Base-by-base conservation (phyloP, 2,797 vertebrate species). In the Novumbra hubbsi region DNA sequence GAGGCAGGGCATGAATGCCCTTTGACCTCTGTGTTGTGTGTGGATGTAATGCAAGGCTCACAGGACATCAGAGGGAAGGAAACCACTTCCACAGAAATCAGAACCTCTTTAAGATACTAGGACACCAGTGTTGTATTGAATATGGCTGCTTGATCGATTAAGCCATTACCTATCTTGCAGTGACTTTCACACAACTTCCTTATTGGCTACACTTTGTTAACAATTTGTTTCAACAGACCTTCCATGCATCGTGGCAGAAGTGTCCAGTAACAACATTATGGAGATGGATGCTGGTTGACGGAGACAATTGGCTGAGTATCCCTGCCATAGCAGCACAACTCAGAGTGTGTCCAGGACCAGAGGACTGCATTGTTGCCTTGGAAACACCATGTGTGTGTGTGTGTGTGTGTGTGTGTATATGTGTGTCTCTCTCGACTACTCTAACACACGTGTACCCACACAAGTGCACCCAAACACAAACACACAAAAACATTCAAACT, bases 261-360 rank as follows among this genome's bases (percentile, higher is more conserved):
- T 45, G 41, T 45, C 41, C 41, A 45, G 41, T 11, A 45, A 45
- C 8, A 3, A 45, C 28, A 75, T 28, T 24, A 15, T 65, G 15
- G 64, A 60, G 19, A 65, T 14, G 76, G 80, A 70, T 76, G 76
- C 76, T 68, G 76, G 76, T 60, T 84, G 84, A 83, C 78, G 68
- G 81, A 75, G 57, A 66, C 66, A 14, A 69, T 24, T 73, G 70
- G 73, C 78, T 70, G 75, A 84, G 73, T 75, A 72, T 76, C 81
- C 45, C 63, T 65, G 34, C 27, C 34, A 64, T 38, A 60, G 34
- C 55, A 21, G 62, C 38, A 32, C 34, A 34, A 12, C 19, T 2
- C n/a, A 38, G 17, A 14, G 24, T 50, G n/a, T 21, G 6, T 67
- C 50, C 65, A 27, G 16, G 74, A 52, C 27, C 50, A 24, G 21